These are phyloP conservation scores for Crotalus viridis DNA, from an alignment of 2,113 vertebrate genomes.

Conservation along the genomic window DNA sequence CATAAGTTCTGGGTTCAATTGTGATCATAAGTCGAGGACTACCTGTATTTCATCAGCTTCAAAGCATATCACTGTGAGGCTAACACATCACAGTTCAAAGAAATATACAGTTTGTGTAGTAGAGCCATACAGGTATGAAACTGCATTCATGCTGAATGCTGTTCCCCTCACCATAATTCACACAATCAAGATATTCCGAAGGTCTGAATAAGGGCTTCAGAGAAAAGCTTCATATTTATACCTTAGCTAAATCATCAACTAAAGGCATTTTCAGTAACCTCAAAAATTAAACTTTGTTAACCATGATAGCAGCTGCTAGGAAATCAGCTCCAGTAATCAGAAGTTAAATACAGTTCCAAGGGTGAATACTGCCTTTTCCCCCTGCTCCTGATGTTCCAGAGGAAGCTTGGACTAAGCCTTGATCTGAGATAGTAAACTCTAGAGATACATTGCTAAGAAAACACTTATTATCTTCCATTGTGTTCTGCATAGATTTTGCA, in stretches of 20 bases:
- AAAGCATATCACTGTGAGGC: not conserved
- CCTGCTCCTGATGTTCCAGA: not conserved
- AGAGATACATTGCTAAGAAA: not conserved
- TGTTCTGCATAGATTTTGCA: slow-evolving; percentile 7
- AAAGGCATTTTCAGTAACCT: not conserved
- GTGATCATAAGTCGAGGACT: not conserved
- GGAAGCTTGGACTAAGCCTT: not conserved
- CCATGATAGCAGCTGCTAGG: not conserved
- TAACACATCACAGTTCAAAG: not conserved
- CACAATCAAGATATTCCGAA: not conserved
- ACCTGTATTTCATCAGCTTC: not conserved
- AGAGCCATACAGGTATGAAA: not conserved
- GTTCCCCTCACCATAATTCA: not conserved
- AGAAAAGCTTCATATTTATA: not conserved
- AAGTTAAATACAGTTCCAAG: not conserved
- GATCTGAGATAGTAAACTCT: not conserved
- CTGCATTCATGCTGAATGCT: not conserved
- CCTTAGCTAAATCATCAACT: not conserved
- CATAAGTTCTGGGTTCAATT: not conserved
- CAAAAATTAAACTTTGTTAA: not conserved
- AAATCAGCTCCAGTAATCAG: not conserved
- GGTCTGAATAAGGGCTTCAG: not conserved
- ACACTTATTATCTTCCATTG: not conserved
- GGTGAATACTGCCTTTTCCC: not conserved
- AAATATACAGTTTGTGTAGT: not conserved